phyloP scores from a whole-genome alignment of 2,113 vertebrate species.

The Alosa alosa region DNA sequence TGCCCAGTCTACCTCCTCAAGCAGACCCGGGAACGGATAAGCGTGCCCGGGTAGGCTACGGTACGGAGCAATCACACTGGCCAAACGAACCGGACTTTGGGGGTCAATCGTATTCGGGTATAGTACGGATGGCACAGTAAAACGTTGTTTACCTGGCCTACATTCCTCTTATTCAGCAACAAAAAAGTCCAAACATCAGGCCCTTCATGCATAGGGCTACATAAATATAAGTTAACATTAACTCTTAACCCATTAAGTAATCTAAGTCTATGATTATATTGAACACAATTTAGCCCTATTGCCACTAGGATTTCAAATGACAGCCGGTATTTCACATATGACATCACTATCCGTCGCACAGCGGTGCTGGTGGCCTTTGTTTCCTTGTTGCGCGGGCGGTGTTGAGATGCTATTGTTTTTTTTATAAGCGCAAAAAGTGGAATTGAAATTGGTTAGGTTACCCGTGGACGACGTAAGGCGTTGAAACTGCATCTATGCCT shows the following conservation, averaged over 20 bases:
- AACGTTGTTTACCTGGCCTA: too few species aligned
- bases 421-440: neutral
- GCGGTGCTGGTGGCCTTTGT: neutral
- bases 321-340: neutral
- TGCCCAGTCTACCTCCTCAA: too few species aligned
- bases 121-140: too few species aligned
- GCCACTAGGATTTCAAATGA: neutral
- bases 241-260: neutral
- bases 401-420: neutral
- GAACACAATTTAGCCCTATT: neutral
- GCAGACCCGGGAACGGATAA: too few species aligned
- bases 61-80: too few species aligned
- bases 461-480: neutral
- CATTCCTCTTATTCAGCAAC: too few species aligned
- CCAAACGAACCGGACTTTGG: too few species aligned
- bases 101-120: too few species aligned
- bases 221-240: neutral
- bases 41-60: too few species aligned
- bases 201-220: too few species aligned
- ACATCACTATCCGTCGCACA: slow-evolving; percentile 4
- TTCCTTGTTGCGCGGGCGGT: slow-evolving; percentile 3
- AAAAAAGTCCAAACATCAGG: too few species aligned
- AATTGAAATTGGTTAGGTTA: neutral
- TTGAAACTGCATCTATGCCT: neutral
- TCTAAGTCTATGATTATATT: neutral